Base-by-base conservation (phyloP, 2,113 vertebrate species). In the Colistium nudipinnis region DNA sequence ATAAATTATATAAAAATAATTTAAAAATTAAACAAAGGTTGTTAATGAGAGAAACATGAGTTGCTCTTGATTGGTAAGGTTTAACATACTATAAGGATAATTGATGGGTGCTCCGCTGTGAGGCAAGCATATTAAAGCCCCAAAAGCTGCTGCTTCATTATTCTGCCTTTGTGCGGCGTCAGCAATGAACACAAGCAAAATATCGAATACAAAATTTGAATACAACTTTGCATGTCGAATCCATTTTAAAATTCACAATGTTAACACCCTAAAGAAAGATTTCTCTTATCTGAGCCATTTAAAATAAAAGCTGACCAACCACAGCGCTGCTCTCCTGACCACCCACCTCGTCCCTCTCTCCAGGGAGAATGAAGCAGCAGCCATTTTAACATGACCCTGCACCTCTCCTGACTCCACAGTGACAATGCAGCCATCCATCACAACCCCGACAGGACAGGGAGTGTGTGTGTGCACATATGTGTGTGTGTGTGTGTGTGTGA, bases 351-450 rank as follows among this genome's bases (percentile, higher is more conserved):
- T 64, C 53, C 44, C 16, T 75, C 53, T 86, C 85, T 82, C 87
- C 13, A 30, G 73, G 83, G 85, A 83, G 41, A 62, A 82, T 8
- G 49, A 41, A 62, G 70, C 55, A 48, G 82, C 70, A 60, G 80
- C 78, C 88, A 81, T 90, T 81, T 85, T 83, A 79, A 74, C 81
- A 65, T 78, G 88, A 86, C 85, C 83, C 83, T 57, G 81, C 81
- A 63, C 57, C 2, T 28, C 74, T 81, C 77, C 78, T 77, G 78
- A 87, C 77, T 83, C 74, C 82, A 74, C 60, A 62, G 70, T 64
- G 62, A 87, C 85, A 85, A 89, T 78, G 78, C 62, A 71, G 68
- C 80, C 67, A 84, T 90, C 89, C 72, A 89, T 89, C 82, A 87
- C 68, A 77, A n/a, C 17, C 30, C 69, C 80, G 87, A 84, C 82